Evolutionary conservation across 2,888 invertebrate genomes (phyloP).

Genomic region (Harpalus rufipes): DNA sequence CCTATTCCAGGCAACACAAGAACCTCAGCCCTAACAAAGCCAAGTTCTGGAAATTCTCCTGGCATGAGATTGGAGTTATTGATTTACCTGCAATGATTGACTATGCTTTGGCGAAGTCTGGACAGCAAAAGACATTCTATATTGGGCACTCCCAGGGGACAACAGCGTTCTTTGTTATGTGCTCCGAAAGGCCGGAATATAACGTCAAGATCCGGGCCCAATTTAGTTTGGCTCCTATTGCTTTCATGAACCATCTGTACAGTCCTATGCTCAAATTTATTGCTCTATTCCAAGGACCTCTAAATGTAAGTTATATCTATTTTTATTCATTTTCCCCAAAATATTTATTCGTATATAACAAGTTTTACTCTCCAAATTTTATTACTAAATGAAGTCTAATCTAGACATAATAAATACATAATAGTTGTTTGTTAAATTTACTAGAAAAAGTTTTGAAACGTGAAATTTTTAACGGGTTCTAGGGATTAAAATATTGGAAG

Average conservation of each 20-base stretch:
- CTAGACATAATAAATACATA: too few relatives aligned
- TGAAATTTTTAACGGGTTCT: too few relatives aligned
- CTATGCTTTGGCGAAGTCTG: slow-evolving; percentile 81
- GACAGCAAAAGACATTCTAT: slow-evolving; percentile 83
- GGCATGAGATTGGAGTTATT: slow-evolving; percentile 89
- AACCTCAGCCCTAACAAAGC: slow-evolving; percentile 69
- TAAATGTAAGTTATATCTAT: slow-evolving; percentile 69
- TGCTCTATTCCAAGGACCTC: slow-evolving; percentile 69
- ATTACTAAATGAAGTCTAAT: too few relatives aligned
- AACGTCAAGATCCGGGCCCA: slow-evolving; percentile 83
- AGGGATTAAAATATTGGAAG: too few relatives aligned
- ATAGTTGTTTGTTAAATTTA: too few relatives aligned
- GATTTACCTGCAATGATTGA: slow-evolving; percentile 92
- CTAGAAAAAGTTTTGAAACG: too few relatives aligned
- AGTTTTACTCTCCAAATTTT: too few relatives aligned
- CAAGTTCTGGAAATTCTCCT: slow-evolving; percentile 80
- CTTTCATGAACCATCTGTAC: slow-evolving; percentile 80
- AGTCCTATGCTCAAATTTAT: slow-evolving; percentile 72
- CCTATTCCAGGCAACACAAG: slow-evolving; percentile 79
- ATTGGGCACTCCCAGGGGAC: slow-evolving; percentile 91
- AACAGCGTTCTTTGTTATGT: slow-evolving; percentile 84
- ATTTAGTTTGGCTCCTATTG: slow-evolving; percentile 86
- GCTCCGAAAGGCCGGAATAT: slow-evolving; percentile 82
- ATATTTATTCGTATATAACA: too few relatives aligned
- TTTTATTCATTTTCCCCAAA: too few relatives aligned